Percentiles rank a stretch among this genome's conserved stretches.
phyloP scores from a whole-genome alignment of 2,113 vertebrate species.

The Pandion haliaetus region DNA sequence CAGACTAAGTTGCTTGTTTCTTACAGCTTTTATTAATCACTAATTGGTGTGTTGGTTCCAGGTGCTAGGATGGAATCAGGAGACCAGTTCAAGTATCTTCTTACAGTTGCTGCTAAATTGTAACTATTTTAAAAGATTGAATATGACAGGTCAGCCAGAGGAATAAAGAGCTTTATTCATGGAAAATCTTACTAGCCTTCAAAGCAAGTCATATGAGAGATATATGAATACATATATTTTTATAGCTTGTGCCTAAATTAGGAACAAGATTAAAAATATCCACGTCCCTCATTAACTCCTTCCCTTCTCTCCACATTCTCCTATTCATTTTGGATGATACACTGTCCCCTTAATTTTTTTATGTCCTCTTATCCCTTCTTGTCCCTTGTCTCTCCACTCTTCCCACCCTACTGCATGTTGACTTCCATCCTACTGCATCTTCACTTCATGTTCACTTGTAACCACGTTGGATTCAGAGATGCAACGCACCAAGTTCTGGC shows the following conservation, averaged over 20 bases:
- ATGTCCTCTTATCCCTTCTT: not conserved
- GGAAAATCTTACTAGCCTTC: not conserved
- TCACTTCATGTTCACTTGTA: not conserved
- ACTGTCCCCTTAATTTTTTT: not conserved
- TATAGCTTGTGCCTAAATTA: not conserved
- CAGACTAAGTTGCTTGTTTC: not conserved
- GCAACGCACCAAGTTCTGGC: not conserved
- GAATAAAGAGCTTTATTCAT: constrained; percentile 40
- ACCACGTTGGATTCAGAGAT: not conserved
- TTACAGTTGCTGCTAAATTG: not conserved
- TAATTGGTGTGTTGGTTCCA: not conserved
- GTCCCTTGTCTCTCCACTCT: not conserved
- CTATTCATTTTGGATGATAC: not conserved
- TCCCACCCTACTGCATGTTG: not conserved
- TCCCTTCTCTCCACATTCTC: not conserved
- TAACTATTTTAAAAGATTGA: not conserved
- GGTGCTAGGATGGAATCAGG: not conserved
- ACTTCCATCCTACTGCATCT: not conserved
- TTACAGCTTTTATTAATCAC: not conserved
- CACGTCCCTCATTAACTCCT: not conserved
- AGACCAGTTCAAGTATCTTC: not conserved
- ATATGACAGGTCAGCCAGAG: not conserved
- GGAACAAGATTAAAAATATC: constrained; percentile 6
- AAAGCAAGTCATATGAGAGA: constrained; percentile 30
- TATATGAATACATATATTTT: not conserved